A percentile compares a stretch with the other conserved stretches of the same genome.
Conservation (phyloP, 2,888 invertebrate genomes). For the Macrostomum cliftonense region DNA sequence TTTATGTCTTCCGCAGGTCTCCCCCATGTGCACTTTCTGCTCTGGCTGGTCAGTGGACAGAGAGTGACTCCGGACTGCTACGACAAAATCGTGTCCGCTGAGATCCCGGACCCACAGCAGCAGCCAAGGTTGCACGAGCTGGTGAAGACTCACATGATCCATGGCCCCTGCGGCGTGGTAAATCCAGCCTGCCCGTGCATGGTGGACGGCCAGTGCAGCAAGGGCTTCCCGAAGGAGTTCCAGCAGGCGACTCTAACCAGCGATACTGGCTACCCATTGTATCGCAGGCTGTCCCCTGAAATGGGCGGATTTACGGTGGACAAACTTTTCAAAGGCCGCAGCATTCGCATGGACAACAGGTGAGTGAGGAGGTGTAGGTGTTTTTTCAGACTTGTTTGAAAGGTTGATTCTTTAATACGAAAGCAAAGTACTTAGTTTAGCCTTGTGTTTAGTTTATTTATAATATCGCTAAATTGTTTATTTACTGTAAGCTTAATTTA, state of each 20-base stretch:
- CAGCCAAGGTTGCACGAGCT: neutral
- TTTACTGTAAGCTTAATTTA: no score
- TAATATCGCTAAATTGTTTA: no score
- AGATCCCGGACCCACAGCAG: neutral
- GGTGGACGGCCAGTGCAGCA: neutral
- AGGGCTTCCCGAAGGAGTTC: neutral
- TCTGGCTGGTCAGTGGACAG: neutral
- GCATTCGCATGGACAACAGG: no score
- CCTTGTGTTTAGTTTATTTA: no score
- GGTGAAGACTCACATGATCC: neutral
- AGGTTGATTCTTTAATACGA: no score
- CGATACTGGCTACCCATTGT: neutral
- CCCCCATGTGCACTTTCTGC: neutral
- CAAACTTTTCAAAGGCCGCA: no score
- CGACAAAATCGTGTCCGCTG: neutral
- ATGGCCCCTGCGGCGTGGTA: neutral
- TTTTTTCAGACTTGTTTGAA: no score
- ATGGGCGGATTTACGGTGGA: neutral
- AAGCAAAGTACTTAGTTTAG: no score
- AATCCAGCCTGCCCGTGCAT: neutral
- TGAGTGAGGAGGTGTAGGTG: no score
- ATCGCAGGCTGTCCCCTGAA: neutral
- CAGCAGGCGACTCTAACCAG: neutral
- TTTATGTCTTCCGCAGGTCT: slow-evolving; percentile 15
- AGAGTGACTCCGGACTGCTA: neutral